Conservation (phyloP, 2,113 vertebrate genomes). For the Chamaetylas fuelleborni region DNA sequence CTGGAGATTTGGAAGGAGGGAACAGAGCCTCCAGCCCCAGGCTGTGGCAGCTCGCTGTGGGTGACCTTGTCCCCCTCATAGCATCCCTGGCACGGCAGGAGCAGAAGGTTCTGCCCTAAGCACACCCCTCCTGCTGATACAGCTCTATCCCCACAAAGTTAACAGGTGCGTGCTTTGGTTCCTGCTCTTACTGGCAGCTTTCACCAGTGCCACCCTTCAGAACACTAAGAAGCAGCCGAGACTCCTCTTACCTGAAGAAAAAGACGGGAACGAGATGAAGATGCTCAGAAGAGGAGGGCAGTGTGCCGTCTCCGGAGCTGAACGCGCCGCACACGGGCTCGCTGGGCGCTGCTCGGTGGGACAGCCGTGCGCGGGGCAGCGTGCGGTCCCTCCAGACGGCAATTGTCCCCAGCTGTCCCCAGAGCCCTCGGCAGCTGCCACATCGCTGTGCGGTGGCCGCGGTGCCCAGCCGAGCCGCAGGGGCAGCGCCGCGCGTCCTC, state of each 20-base stretch:
- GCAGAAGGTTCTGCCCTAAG: background rate
- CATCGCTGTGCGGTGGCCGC: background rate
- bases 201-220: background rate
- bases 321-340: accelerated
- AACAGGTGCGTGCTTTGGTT: background rate
- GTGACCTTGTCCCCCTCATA: background rate
- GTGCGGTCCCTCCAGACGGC: background rate
- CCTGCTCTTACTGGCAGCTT: background rate
- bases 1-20: background rate
- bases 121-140: background rate
- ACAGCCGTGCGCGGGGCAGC: background rate
- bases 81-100: accelerated
- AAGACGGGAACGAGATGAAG: background rate
- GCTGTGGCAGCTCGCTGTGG: accelerated
- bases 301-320: background rate
- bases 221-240: background rate
- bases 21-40: background rate
- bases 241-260: background rate
- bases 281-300: background rate
- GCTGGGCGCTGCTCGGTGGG: background rate
- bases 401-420: background rate
- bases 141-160: background rate
- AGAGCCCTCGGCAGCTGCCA: background rate
- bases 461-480: background rate
- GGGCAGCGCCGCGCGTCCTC: background rate